These are phyloP conservation scores for Leucoma salicis DNA, from an alignment of 2,888 invertebrate genomes.

Conservation along the genomic window DNA sequence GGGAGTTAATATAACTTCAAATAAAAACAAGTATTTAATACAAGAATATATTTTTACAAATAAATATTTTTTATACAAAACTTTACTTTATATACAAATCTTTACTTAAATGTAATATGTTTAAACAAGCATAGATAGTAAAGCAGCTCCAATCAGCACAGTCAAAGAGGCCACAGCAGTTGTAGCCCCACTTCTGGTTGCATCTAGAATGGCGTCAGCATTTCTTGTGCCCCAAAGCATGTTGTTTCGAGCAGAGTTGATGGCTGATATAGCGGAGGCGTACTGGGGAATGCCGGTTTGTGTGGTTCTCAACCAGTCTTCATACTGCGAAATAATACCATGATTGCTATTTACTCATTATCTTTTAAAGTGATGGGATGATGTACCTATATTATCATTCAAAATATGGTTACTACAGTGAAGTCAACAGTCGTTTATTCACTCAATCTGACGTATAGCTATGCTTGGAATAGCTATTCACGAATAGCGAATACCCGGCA, in stretches of 20 bases:
- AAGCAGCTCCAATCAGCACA: slow-evolving; percentile 32
- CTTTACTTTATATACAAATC: no score
- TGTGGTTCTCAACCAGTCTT: slow-evolving; percentile 56
- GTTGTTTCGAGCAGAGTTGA: slow-evolving; percentile 54
- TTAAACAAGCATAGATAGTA: slow-evolving; percentile 29
- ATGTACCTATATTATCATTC: no score
- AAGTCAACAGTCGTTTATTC: no score
- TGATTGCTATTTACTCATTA: no score
- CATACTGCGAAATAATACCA: slow-evolving; percentile 53
- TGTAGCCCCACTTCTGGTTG: slow-evolving; percentile 48
- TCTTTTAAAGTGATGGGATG: no score
- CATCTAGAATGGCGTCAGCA: slow-evolving; percentile 51
- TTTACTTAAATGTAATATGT: not conserved
- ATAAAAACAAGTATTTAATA: no score
- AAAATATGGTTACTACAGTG: no score
- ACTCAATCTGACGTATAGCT: no score
- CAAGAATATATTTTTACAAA: not conserved
- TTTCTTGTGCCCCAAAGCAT: slow-evolving; percentile 64
- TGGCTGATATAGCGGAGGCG: slow-evolving; percentile 46
- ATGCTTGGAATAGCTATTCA: no score
- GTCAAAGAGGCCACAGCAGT: slow-evolving; percentile 40
- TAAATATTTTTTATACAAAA: not conserved
- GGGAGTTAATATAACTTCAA: no score
- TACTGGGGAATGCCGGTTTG: slow-evolving; percentile 50
- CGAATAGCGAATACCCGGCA: no score